Percentiles rank a stretch among this genome's conserved stretches.
phyloP scores from a whole-genome alignment of 1,140 invertebrate species.

The Dreissena rostriformis region DNA sequence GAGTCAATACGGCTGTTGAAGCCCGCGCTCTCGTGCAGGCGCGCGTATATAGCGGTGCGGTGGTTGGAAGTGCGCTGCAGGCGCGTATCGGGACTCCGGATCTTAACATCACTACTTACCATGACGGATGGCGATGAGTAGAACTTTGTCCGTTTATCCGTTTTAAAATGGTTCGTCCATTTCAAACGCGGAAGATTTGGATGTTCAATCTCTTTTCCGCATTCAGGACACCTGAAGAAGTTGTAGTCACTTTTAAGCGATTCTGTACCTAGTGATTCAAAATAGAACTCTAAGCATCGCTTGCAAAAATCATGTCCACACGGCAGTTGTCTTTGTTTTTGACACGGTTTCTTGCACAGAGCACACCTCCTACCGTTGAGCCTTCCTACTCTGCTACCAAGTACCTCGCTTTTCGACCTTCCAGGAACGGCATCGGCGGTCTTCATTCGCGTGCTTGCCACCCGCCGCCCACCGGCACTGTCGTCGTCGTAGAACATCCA shows the following conservation, averaged over 20 bases:
- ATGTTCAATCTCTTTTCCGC: not conserved
- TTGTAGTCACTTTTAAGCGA: not conserved
- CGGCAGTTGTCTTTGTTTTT: conserved; percentile 15
- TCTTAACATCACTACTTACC: not conserved
- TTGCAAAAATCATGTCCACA: conserved; percentile 42
- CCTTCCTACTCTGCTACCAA: not conserved
- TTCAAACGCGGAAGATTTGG: conserved; percentile 2
- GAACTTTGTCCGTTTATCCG: conserved; percentile 6
- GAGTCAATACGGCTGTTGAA: conserved; percentile 1
- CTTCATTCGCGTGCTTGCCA: no score
- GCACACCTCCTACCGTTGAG: not conserved
- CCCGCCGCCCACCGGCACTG: no score
- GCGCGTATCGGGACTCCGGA: not conserved
- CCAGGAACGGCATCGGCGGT: no score
- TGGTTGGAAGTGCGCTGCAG: not conserved
- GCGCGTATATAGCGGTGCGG: not conserved
- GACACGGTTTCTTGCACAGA: conserved; percentile 20
- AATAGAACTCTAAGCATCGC: conserved; percentile 17
- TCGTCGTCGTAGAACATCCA: no score
- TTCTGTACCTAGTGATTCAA: not conserved
- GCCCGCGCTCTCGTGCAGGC: not conserved
- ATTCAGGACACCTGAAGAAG: not conserved
- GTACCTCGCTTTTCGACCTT: no score
- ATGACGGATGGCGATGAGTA: not conserved
- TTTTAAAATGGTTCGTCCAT: conserved; percentile 22